These are phyloP conservation scores for Lordiphosa andalusiaca DNA, from an alignment of 2,888 invertebrate species.

Conservation along the genomic window DNA sequence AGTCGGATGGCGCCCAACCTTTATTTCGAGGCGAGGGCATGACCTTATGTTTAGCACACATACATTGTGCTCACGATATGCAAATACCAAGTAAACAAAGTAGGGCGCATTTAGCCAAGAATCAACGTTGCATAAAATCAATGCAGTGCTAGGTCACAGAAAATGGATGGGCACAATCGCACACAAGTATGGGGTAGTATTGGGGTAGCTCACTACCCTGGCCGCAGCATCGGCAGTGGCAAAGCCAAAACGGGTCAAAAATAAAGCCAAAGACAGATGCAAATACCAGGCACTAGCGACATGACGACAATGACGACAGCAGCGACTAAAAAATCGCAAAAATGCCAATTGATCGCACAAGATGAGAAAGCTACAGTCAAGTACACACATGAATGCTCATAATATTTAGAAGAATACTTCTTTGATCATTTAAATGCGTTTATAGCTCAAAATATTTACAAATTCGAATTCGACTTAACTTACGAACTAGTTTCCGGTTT, in stretches of 20 bases:
- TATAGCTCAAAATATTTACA: too few relatives aligned
- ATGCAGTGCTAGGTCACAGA: constrained; percentile 21
- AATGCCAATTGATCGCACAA: constrained; percentile 2
- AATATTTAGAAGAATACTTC: too few relatives aligned
- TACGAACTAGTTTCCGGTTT: too few relatives aligned
- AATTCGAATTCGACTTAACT: too few relatives aligned
- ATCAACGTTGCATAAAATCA: constrained; percentile 27
- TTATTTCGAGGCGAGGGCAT: constrained; percentile 6
- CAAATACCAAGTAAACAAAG: constrained; percentile 8
- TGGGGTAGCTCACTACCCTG: constrained; percentile 3
- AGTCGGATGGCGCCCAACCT: too few relatives aligned
- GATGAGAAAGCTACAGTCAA: neutral
- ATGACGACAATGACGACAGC: constrained; percentile 10
- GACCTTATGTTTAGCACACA: constrained; percentile 6
- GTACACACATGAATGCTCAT: neutral
- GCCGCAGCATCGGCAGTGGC: constrained; percentile 14
- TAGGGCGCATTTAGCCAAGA: constrained; percentile 9
- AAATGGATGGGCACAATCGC: constrained; percentile 16
- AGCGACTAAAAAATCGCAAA: constrained; percentile 8
- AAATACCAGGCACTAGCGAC: constrained; percentile 6
- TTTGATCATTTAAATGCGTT: too few relatives aligned
- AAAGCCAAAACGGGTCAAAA: constrained; percentile 50
- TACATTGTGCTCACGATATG: neutral
- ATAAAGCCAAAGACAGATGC: constrained; percentile 13
- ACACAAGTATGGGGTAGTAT: constrained; percentile 11